Evolutionary conservation across 2,113 vertebrate genomes (phyloP), one percentile per base, ranked within the genome.

Genomic region (Carassius carassius): DNA sequence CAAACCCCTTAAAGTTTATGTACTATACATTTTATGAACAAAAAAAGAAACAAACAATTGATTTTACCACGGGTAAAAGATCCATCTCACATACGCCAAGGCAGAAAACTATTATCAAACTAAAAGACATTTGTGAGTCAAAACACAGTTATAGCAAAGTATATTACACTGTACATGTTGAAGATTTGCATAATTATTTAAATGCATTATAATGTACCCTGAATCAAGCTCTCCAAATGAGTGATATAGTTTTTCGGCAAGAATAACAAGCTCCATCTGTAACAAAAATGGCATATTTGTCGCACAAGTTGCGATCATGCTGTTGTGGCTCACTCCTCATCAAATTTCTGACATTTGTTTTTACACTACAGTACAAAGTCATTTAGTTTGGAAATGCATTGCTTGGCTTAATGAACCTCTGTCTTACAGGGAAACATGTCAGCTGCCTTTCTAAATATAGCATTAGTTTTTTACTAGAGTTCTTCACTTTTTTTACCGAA

Each of bases 401-500:
- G 35, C 65, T 69, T 85, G 81, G 73, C 65, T 81, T 12, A 3
- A 12, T 47, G 44, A 47, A 47, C 44, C 44, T 47, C 41, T 78
- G 60, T 81, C 76, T 83, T 86, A 86, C 79, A 84, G 85, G 83
- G 88, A 83, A 41, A 41, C 41, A 41, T 41, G 7, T 41, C 41
- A 41, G 41, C 41, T 41, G 41, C 6, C 41, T 41, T 41, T 51
- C 49, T 4, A 54, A 54, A 16, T 54, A 37, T 83, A 86, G 81
- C 75, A 56, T 77, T 77, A 86, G 56, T 84, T 86, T 84, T 29
- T 74, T 78, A 44, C 62, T 72, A 37, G 47, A 44, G 85, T 87
- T 78, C 76, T 67, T 88, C 51, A 17, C 41, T 87, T 89, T 92
- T 91, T 91, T 88, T 47, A 91, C 91, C 85, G 3, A 80, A 89